Base-by-base conservation (phyloP, 2,797 vertebrate species). In the Zenarchopterus dispar region DNA sequence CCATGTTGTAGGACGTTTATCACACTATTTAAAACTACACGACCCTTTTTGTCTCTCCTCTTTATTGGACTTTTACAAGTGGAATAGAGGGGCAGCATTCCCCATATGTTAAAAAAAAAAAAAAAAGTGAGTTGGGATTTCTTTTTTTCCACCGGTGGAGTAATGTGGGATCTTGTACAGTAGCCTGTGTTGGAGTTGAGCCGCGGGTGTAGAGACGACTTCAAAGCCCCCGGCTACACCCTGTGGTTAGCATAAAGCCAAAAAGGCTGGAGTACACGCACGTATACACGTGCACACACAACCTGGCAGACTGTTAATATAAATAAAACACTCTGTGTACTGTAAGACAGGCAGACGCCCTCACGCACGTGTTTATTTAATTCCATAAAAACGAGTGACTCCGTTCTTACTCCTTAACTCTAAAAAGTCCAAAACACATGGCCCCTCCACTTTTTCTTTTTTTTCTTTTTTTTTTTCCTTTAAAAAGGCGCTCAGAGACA, bases 191-290 rank as follows among this genome's bases (percentile, higher is more conserved):
- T 84, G 79, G 75, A 72, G 81, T 73, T 73, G 62, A 77, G 73
- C 65, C 36, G 71, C 55, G 77, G 67, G 78, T 84, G 82, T 53
- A 58, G 72, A 46, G 75, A 68, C 0, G 57, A 74, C 78, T 88
- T 91, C 87, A 90, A 89, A 88, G 81, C 56, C 67, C 49, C 49
- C 24, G 65, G 77, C 77, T 87, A 85, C 87, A 89, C 89, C 91
- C 91, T 89, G 85, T 88, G 85, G 87, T 91, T 84, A 66, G 78
- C 18, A 55, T 81, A 63, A 82, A 84, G 61, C 75, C 73, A 78
- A 61, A 68, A 69, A 45, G 68, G 62, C 71, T 44, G 77, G 6
- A 49, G 53, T 28, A 5, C 8, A 11, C 49, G 18, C 56, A 65
- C 49, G 59, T 36, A 62, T 17, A 24, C 70, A 41, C 63, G 44